Base-by-base conservation (phyloP, 92 coral and sea anemone genomes). In the Epizoanthus fatuus region DNA sequence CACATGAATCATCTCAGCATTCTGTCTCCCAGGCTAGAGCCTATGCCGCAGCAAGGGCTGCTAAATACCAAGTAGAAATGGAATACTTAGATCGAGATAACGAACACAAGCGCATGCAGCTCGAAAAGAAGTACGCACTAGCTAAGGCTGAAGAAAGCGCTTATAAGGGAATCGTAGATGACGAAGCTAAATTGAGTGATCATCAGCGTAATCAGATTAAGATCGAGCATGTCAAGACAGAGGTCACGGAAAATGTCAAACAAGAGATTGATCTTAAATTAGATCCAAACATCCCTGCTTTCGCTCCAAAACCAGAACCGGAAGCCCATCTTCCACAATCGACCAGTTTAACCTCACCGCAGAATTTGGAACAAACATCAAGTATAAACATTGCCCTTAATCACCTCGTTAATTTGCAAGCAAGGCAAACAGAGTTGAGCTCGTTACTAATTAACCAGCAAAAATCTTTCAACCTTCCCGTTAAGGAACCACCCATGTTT, bases 401-500 rank as follows among this genome's bases (percentile, higher is more conserved):
- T 0, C 77, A 91, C 22, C 59, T 87, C 52, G 80, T 65, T 1
- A 75, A 39, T 63, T 74, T 81, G 7, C 86, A 82, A 62, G 75
- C 63, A 0, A 65, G 67, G 5, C 87, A 78, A 40, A 74, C 86
- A 0, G 78, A 88, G 20, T 63, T 88, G 25, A 88, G 88, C 42
- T 84, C 92, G 15, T n/a, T 80, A 3, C 44, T 92, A 2, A 69
- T 92, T 13, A 80, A 81, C 11, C 92, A 88, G 38, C 92, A 88
- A 56, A 88, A 62, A 68, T 25, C 69, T 3, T 35, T 5, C 22
- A 45, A 88, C 19, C 86, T 88, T 19, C 95, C 92, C 4, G 83
- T 85, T 0, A 88, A 81, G 70, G 88, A 92, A 70, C 95, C 79
- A 7, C 95, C 95, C 0, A 35, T 52, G 2, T 92, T 92, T 65